Percentiles rank a stretch among this genome's conserved stretches.
Conservation (phyloP, 1,140 invertebrate genomes). For the Zaprionus africanus region DNA sequence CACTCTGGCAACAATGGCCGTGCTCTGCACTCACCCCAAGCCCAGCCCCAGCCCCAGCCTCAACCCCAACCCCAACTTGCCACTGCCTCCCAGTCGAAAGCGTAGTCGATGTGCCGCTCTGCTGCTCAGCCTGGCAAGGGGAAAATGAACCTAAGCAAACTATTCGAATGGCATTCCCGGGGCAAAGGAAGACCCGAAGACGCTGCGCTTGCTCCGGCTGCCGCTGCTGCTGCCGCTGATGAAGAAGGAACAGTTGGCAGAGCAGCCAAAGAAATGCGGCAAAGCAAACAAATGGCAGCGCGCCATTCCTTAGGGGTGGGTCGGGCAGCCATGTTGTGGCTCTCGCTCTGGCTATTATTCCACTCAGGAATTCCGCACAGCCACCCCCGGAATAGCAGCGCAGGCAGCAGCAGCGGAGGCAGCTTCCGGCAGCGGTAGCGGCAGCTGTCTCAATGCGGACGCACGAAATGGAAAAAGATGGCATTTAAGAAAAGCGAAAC, state of each 20-base stretch:
- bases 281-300: conserved; percentile 75
- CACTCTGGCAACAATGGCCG: conserved; percentile 84
- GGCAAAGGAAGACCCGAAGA: conserved; percentile 60
- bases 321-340: conserved; percentile 66
- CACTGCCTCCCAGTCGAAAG: conserved; percentile 2
- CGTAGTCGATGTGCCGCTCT: too few species aligned
- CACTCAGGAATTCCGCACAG: conserved; percentile 74
- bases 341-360: conserved; percentile 53
- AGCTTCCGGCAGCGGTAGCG: conserved; percentile 60
- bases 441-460: conserved; percentile 78
- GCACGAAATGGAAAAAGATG: conserved; percentile 81
- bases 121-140: conserved; percentile 5
- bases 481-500: conserved; percentile 83
- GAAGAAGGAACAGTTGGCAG: conserved; percentile 67
- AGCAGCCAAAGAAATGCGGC: conserved; percentile 72
- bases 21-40: conserved; percentile 36
- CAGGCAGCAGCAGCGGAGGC: conserved; percentile 11
- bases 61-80: conserved; percentile 16
- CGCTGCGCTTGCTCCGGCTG: conserved; percentile 33
- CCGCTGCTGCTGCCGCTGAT: conserved; percentile 39
- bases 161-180: conserved; percentile 80
- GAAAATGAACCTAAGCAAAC: conserved; percentile 84
- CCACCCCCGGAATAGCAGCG: conserved; percentile 54
- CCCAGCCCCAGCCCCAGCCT: conserved; percentile 1
- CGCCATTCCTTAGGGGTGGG: conserved; percentile 60